phyloP scores from a whole-genome alignment of 2,888 invertebrate genomes.

The Acleris emargana region DNA sequence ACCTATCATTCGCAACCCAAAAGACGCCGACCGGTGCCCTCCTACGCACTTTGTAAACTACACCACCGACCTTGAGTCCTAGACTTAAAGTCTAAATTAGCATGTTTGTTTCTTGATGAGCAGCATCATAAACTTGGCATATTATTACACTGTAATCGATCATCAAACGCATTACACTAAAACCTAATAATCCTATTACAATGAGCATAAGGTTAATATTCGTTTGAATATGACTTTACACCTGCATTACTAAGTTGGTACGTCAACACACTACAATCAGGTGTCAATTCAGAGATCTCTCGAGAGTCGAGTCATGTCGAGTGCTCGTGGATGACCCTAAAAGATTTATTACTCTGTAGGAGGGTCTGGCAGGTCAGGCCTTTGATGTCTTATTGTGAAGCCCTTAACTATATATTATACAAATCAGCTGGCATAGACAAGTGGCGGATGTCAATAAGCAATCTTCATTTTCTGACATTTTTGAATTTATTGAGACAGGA shows the following conservation, averaged over 20 bases:
- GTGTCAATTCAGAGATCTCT: constrained; percentile 36
- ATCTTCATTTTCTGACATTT: too few species aligned
- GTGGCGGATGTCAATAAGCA: too few species aligned
- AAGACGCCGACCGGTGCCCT: constrained; percentile 24
- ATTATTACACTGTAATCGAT: constrained; percentile 23
- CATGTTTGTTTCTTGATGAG: not conserved
- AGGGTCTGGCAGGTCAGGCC: constrained; percentile 8
- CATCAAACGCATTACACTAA: not conserved
- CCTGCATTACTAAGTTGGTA: not conserved
- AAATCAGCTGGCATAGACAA: too few species aligned
- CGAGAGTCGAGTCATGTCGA: constrained; percentile 20
- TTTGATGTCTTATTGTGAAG: constrained; percentile 29
- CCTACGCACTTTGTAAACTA: not conserved
- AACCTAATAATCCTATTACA: not conserved
- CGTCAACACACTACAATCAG: constrained; percentile 30
- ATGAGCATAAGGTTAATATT: not conserved
- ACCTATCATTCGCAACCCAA: constrained; percentile 34
- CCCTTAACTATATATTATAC: too few species aligned
- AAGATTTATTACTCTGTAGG: constrained; percentile 31
- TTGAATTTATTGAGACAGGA: not conserved
- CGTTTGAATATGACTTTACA: not conserved
- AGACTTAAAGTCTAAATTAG: not conserved
- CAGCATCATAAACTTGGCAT: constrained; percentile 10
- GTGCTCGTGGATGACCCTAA: constrained; percentile 29
- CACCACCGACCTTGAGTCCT: not conserved